Evolutionary conservation across 1,140 invertebrate species (phyloP), one percentile per base, ranked within the genome.

Genomic region (Holotrichia oblita): DNA sequence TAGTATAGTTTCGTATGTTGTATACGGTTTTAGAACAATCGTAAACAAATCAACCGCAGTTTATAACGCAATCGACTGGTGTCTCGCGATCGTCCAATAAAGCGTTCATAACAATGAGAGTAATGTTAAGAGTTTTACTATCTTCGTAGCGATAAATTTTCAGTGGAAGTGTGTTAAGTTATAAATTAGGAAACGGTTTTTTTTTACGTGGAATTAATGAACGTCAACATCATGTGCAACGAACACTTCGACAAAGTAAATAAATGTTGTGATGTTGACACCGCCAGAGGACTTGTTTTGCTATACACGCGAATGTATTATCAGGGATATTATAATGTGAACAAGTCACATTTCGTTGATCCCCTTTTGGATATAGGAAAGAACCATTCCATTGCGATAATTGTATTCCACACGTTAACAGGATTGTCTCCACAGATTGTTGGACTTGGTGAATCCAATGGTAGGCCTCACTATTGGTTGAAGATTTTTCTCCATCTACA

Each of bases 191-290:
- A 22, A 64, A 64, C 59, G 14, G 59, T 20, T 64, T 48, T n/a
- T n/a, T n/a, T 64, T 64, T 64, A 64, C 59, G 59, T 20, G 59
- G 59, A 64, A 64, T 64, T 64, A 64, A 64, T 64, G n/a, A 64
- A 14, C 59, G 59, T 17, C 59, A n/a, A n/a, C n/a, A 17, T 8
- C 59, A 20, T 64, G 59, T 64, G 59, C 59, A 64, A 64, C 17
- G 59, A 10, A 64, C 7, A 9, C 59, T 17, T 17, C 17, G 22
- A 17, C 59, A 64, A 12, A 22, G n/a, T 64, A 64, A 64, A 64
- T 22, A 64, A 64, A 64, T 17, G n/a, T 17, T n/a, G n/a, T n/a
- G n/a, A n/a, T n/a, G n/a, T n/a, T n/a, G n/a, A n/a, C n/a, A n/a
- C n/a, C n/a, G n/a, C n/a, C n/a, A n/a, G n/a, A n/a, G n/a, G n/a